Evolutionary conservation across 2,888 invertebrate species (phyloP).

Genomic region (Yponomeuta plumbellus): DNA sequence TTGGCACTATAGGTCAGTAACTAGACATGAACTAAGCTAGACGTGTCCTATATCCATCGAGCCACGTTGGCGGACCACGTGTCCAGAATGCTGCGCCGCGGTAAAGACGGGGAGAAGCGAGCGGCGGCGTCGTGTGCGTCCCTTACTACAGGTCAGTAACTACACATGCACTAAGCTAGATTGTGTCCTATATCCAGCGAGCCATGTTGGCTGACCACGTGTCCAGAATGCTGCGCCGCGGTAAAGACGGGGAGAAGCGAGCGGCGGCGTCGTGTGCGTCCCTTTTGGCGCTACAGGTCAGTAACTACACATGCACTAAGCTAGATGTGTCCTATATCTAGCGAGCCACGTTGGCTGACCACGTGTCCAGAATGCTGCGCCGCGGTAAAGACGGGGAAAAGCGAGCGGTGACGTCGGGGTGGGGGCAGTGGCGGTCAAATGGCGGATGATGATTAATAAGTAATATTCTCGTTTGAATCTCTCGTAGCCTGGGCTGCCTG

Average conservation of each 20-base stretch:
- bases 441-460: too few species aligned
- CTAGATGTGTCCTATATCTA: too few species aligned
- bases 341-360: too few species aligned
- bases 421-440: too few species aligned
- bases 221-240: constrained; percentile 88
- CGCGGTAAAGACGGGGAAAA: constrained; percentile 91
- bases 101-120: constrained; percentile 87
- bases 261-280: constrained; percentile 89
- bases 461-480: too few species aligned
- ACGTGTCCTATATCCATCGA: too few species aligned
- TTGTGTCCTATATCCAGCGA: too few species aligned
- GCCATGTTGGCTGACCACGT: constrained; percentile 89
- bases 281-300: constrained; percentile 87
- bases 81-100: constrained; percentile 83
- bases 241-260: constrained; percentile 87
- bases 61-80: too few species aligned
- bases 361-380: constrained; percentile 76
- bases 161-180: too few species aligned
- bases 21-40: not conserved
- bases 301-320: not conserved
- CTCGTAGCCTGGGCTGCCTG: too few species aligned
- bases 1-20: constrained; percentile 85
- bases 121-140: constrained; percentile 89
- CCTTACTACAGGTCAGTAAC: constrained; percentile 87
- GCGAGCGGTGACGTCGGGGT: constrained; percentile 86